Percentiles rank a stretch among this genome's conserved stretches.
Conservation (phyloP, 1,140 invertebrate genomes). For the Halesus radiatus region DNA sequence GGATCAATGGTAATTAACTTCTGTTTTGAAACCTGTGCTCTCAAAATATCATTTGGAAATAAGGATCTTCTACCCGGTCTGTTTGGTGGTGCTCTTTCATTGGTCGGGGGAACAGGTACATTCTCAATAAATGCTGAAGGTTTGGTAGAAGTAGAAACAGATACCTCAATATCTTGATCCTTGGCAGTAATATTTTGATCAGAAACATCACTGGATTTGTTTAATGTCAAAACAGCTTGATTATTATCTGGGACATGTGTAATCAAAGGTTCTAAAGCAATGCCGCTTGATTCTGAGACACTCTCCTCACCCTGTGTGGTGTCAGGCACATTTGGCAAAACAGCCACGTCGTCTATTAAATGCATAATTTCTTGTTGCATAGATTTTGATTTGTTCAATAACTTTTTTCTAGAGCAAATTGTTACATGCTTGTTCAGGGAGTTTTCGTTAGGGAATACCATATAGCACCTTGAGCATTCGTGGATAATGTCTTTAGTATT, state of each 20-base stretch:
- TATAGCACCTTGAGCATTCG: conserved; percentile 69
- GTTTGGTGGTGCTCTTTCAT: neutral
- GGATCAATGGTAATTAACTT: neutral
- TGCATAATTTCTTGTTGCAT: neutral
- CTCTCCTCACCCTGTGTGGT: neutral
- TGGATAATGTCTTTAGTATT: conserved; percentile 69
- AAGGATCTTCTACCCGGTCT: neutral
- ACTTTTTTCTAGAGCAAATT: conserved; percentile 65
- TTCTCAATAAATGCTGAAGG: neutral
- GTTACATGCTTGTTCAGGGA: conserved; percentile 66
- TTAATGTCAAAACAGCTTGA: no score
- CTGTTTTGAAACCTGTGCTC: neutral
- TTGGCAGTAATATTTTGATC: neutral
- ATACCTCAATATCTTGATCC: neutral
- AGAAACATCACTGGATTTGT: neutral
- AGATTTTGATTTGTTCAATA: conserved; percentile 30
- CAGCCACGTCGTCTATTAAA: neutral
- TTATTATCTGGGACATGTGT: no score
- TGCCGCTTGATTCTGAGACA: neutral
- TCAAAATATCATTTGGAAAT: neutral
- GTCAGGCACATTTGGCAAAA: neutral
- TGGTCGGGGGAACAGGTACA: neutral
- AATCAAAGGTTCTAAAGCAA: no score
- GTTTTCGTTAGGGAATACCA: conserved; percentile 70
- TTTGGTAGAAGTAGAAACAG: neutral